Base-by-base conservation (phyloP, 2,113 vertebrate species). In the Artemisiospiza belli region DNA sequence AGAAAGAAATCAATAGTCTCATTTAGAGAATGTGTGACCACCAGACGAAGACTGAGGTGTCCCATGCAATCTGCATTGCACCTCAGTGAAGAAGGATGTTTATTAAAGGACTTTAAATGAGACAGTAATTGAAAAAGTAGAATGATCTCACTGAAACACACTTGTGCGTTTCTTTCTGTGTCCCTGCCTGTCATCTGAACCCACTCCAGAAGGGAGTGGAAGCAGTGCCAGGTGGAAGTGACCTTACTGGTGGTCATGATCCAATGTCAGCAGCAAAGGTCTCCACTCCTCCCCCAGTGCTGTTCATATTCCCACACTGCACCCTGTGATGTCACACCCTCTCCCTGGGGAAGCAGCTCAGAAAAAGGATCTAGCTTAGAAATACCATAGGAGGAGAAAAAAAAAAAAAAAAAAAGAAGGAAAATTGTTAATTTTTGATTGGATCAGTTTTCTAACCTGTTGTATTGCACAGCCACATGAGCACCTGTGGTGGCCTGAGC, bases 1-100 rank as follows among this genome's bases (percentile, higher is more conserved):
- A 89, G 73, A 63, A 75, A 81, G 83, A 90, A 95, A 95, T 96
- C 86, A 81, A 51, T 92, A 87, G 47, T 54, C 64, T 89, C 74
- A 83, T 87, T 94, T 76, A 83, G 21, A 73, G 78, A 76, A 75
- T 43, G 13, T 77, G 67, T 2, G 2, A 59, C 85, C 67, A 87
- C 59, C 57, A 62, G 83, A 67, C 11, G 44, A 64, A 80, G 44
- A 57, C 47, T 21, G 13, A 87, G 25, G 70, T 87, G 24, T 63
- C 61, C 64, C 69, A 20, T 67, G 61, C 44, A 78, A 72, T 90
- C 77, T 81, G 44, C 41, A 52, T 52, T 90, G 54, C 23, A 6
- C 63, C 54, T 86, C 58, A n/a, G 49, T 89, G 66, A 83, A 88
- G 83, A 74, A 64, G 58, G 61, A 69, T 7, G 0, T 83, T 86